These are phyloP conservation scores for Philopedon plagiatum DNA, from an alignment of 2,888 invertebrate species.

Conservation along the genomic window DNA sequence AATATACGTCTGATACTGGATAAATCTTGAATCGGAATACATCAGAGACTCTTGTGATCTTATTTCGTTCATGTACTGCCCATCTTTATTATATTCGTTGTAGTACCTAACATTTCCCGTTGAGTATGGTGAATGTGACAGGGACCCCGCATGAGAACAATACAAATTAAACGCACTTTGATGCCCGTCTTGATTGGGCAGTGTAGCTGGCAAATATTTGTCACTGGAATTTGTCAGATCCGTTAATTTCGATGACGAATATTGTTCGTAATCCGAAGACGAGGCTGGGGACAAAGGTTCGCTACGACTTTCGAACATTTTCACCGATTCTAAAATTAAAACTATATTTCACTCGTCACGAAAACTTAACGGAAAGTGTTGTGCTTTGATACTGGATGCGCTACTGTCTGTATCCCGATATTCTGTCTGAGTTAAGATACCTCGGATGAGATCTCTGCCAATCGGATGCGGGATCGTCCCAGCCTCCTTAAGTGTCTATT, in stretches of 20 bases:
- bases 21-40: constrained; percentile 47
- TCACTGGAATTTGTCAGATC: constrained; percentile 67
- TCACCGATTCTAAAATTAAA: constrained; percentile 39
- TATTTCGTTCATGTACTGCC: constrained; percentile 52
- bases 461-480: constrained; percentile 54
- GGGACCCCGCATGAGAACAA: constrained; percentile 49
- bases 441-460: constrained; percentile 54
- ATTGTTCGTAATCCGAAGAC: constrained; percentile 61
- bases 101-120: constrained; percentile 51
- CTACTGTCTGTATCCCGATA: constrained; percentile 48
- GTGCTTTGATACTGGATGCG: constrained; percentile 47
- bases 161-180: constrained; percentile 55
- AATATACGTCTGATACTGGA: constrained; percentile 60
- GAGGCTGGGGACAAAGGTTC: constrained; percentile 63
- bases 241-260: constrained; percentile 62
- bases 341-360: constrained; percentile 45
- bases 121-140: constrained; percentile 43
- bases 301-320: constrained; percentile 64
- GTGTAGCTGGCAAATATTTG: constrained; percentile 58
- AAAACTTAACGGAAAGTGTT: constrained; percentile 38
- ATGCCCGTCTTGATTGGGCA: constrained; percentile 50
- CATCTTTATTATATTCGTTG: constrained; percentile 53
- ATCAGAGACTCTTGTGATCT: constrained; percentile 52
- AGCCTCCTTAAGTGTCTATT: constrained; percentile 55
- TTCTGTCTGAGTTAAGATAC: constrained; percentile 38